phyloP scores from a whole-genome alignment of 92 coral and sea anemone genomes.

The Porites divaricata region DNA sequence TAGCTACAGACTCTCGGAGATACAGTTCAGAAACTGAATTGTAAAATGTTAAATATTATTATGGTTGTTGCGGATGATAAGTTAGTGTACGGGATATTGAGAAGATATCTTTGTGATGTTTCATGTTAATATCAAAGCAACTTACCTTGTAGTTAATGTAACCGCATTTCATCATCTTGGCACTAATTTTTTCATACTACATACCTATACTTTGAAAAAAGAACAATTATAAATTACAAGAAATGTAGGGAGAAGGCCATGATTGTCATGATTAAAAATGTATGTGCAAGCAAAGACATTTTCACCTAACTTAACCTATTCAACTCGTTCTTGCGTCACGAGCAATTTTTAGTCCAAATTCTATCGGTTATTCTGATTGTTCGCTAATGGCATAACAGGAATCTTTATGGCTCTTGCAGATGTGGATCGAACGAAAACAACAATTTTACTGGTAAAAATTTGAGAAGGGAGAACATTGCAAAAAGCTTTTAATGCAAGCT shows the following conservation, averaged over 20 bases:
- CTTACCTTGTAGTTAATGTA: slow-evolving; percentile 9
- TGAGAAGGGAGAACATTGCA: no score
- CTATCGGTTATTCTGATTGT: no score
- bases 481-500: no score
- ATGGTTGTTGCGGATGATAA: not conserved
- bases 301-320: slow-evolving; percentile 1
- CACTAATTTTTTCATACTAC: not conserved
- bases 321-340: slow-evolving; percentile 29
- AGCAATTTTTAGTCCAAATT: not conserved
- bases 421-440: no score
- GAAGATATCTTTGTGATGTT: not conserved
- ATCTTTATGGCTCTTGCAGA: no score
- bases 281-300: not conserved
- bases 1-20: no score
- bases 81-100: not conserved
- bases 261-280: slow-evolving; percentile 19
- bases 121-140: not conserved
- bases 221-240: not conserved
- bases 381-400: no score
- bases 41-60: not conserved
- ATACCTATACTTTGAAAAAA: not conserved
- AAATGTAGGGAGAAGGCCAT: slow-evolving; percentile 5
- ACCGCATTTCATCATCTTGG: not conserved
- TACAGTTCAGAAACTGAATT: no score
- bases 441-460: no score